phyloP scores from a whole-genome alignment of 1,140 invertebrate genomes.

The Lasioglossum baleicum region DNA sequence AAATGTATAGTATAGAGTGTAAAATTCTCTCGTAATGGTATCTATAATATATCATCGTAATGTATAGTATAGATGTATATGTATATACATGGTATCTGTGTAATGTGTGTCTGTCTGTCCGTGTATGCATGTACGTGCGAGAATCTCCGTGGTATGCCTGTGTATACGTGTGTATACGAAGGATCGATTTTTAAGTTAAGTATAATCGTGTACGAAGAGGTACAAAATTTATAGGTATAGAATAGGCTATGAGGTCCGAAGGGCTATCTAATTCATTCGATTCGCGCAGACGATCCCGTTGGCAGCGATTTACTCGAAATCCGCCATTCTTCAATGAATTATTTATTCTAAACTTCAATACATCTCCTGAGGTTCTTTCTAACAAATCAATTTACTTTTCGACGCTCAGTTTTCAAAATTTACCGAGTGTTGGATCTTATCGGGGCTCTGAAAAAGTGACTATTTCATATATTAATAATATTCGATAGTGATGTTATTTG shows the following conservation, averaged over 20 bases:
- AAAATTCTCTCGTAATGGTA: slow-evolving; percentile 61
- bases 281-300: slow-evolving; percentile 38
- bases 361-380: too few species aligned
- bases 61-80: slow-evolving; percentile 49
- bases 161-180: slow-evolving; percentile 39
- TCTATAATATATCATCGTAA: slow-evolving; percentile 44
- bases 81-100: slow-evolving; percentile 23
- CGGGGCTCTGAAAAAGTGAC: too few species aligned
- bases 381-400: too few species aligned
- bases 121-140: background rate
- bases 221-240: slow-evolving; percentile 70
- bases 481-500: too few species aligned
- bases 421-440: too few species aligned
- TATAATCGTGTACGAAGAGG: slow-evolving; percentile 67
- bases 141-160: slow-evolving; percentile 6
- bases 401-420: too few species aligned
- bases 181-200: slow-evolving; percentile 42
- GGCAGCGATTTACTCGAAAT: slow-evolving; percentile 6
- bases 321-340: background rate
- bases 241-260: slow-evolving; percentile 66
- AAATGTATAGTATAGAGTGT: slow-evolving; percentile 63
- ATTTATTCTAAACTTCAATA: too few species aligned
- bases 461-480: too few species aligned
- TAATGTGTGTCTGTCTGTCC: slow-evolving; percentile 8
- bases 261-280: slow-evolving; percentile 65